Evolutionary conservation across 2,113 vertebrate genomes (phyloP).

Genomic region (Anarrhichthys ocellatus): DNA sequence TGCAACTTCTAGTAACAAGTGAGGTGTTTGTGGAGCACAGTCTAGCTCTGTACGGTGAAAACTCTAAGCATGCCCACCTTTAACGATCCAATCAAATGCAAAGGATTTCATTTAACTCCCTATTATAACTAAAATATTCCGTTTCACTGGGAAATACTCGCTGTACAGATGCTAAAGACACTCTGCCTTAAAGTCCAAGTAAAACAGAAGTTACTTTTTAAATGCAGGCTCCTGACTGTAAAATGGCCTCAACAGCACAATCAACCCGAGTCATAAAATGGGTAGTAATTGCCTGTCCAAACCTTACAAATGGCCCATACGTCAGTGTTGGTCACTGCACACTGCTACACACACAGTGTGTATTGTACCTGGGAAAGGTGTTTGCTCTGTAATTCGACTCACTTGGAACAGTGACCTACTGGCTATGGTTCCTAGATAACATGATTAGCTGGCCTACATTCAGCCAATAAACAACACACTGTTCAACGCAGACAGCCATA

Average conservation of each 20-base stretch:
- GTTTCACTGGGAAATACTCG: too few relatives aligned
- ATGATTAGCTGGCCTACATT: constrained; percentile 36
- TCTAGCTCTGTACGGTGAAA: too few relatives aligned
- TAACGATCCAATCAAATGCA: not conserved
- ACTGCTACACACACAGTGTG: not conserved
- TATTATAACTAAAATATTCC: not conserved
- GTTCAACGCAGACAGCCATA: not conserved
- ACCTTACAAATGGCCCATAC: constrained; percentile 12
- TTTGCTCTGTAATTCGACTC: constrained; percentile 59
- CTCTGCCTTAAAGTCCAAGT: too few relatives aligned
- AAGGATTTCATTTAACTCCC: not conserved
- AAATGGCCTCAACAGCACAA: constrained; percentile 13
- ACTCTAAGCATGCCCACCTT: too few relatives aligned
- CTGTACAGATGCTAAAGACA: too few relatives aligned
- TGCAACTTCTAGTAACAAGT: not conserved
- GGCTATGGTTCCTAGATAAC: constrained; percentile 30
- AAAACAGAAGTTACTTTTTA: not conserved
- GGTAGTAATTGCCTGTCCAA: constrained; percentile 22
- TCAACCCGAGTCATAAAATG: constrained; percentile 27
- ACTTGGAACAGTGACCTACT: constrained; percentile 18
- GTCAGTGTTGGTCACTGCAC: constrained; percentile 1
- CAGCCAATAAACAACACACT: constrained; percentile 16
- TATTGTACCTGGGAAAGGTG: constrained; percentile 45
- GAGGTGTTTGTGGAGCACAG: too few relatives aligned
- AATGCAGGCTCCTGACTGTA: not conserved